Evolutionary conservation across 2,113 vertebrate genomes (phyloP), one percentile per base, ranked within the genome.

Genomic region (Tonatia bakeri): DNA sequence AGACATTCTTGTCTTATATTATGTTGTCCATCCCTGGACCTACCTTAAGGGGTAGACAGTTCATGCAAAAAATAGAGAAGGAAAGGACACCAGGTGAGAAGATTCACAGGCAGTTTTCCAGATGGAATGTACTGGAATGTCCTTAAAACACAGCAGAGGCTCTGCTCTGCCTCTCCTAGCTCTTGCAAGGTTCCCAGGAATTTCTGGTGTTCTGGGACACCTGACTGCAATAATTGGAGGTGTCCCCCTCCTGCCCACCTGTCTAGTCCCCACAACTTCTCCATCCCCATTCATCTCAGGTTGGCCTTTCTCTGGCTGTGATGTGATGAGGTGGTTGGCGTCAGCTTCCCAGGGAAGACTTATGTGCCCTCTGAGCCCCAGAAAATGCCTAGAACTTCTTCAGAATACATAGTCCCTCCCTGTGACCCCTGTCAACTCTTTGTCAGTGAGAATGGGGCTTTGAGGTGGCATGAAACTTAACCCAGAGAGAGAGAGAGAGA

Each of bases 221-320:
- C 97, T 96, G 96, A 94, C 88, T 96, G 98, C 98, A 98, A 98
- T 98, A 98, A 98, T 82, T 87, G 45, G 81, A 86, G 80, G 85
- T 16, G 56, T 92, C 69, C 87, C 80, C 82, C 93, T 90, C 94
- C 84, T 88, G 92, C 69, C 82, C 90, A 64, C 26, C 76, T 15
- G 83, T 89, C 85, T 54, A 82, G 40, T 33, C 19, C 19, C 33
- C 81, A 72, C 65, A 82, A 59, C 19, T 15, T 36, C 69, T 17
- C 88, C 72, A 11, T 24, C 33, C 47, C 65, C 84, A 24, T 33
- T 26, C 22, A 91, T 88, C n/a, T 36, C 70, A 45, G 2, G 5
- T 80, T 38, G 91, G 96, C 94, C 77, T 94, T 43, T 14, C 73
- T 94, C 83, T 43, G 43, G 79, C 73, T 14, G 28, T 45, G 79